Evolutionary conservation across 2,797 vertebrate species (phyloP).

Genomic region (Xiphophorus birchmanni): DNA sequence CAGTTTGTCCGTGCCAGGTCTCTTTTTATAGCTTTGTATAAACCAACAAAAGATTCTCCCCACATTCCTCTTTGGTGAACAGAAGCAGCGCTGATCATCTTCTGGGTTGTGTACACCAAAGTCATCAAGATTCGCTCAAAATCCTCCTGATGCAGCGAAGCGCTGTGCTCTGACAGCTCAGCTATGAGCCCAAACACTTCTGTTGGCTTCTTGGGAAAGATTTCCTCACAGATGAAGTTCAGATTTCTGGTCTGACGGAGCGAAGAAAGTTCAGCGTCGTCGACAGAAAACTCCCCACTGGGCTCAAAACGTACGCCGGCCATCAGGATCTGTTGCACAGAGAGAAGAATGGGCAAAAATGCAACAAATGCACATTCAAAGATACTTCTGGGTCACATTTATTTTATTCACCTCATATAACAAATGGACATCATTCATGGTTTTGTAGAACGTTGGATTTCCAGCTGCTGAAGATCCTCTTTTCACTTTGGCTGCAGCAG

Average conservation of each 20-base stretch:
- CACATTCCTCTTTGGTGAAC: slow-evolving; percentile 83
- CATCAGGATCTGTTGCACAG: slow-evolving; percentile 82
- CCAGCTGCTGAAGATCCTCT: slow-evolving; percentile 2
- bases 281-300: slow-evolving; percentile 77
- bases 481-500: slow-evolving; percentile 59
- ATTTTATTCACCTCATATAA: slow-evolving; percentile 69
- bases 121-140: slow-evolving; percentile 88
- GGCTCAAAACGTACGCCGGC: slow-evolving; percentile 81
- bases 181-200: slow-evolving; percentile 83
- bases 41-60: slow-evolving; percentile 83
- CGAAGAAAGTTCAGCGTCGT: slow-evolving; percentile 87
- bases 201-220: slow-evolving; percentile 84
- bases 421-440: slow-evolving; percentile 62
- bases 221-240: slow-evolving; percentile 80
- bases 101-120: slow-evolving; percentile 83
- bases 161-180: slow-evolving; percentile 66
- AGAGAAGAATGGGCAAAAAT: background rate
- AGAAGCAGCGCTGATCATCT: slow-evolving; percentile 67
- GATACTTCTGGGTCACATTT: background rate
- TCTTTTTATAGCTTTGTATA: slow-evolving; percentile 85
- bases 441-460: slow-evolving; percentile 59
- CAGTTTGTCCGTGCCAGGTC: slow-evolving; percentile 74
- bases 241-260: slow-evolving; percentile 83
- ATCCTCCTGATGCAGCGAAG: slow-evolving; percentile 83
- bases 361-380: background rate